A percentile compares a stretch with the other conserved stretches of the same genome.
Conservation (phyloP, 2,888 invertebrate genomes). For the Callosobruchus maculatus region DNA sequence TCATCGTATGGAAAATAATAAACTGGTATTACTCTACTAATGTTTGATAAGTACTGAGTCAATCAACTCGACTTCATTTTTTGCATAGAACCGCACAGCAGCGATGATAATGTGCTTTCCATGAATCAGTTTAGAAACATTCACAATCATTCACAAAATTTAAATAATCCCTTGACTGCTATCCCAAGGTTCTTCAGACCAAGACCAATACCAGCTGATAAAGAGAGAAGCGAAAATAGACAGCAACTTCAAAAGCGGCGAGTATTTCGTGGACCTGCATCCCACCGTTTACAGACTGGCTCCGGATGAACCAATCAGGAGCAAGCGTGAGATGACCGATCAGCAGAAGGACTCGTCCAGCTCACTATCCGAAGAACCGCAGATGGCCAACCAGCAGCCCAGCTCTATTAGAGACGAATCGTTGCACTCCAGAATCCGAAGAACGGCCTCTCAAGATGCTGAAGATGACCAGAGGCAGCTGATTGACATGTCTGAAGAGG, state of each 20-base stretch:
- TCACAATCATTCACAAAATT: too few species aligned
- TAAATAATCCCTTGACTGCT: background rate
- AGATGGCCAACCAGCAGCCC: background rate
- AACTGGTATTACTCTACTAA: too few species aligned
- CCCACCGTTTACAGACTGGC: constrained; percentile 25
- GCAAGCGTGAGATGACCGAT: background rate
- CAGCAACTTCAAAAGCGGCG: constrained; percentile 19
- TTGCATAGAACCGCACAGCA: too few species aligned
- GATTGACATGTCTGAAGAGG: constrained; percentile 41
- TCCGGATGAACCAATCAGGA: constrained; percentile 5
- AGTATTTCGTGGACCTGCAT: constrained; percentile 26
- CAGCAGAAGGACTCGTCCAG: background rate
- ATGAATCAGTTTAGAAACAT: too few species aligned
- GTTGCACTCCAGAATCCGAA: constrained; percentile 20
- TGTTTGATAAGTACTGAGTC: too few species aligned
- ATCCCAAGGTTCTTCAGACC: background rate
- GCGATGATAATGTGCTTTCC: too few species aligned
- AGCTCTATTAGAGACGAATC: background rate
- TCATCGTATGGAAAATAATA: too few species aligned
- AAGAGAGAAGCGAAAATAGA: constrained; percentile 10
- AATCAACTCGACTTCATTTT: too few species aligned
- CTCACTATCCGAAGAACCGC: background rate
- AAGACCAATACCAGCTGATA: background rate
- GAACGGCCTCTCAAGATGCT: constrained; percentile 22
- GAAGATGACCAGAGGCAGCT: constrained; percentile 27